A percentile compares a stretch with the other conserved stretches of the same genome.
phyloP scores from a whole-genome alignment of 2,113 vertebrate genomes.

The Oreochromis tanganicae region DNA sequence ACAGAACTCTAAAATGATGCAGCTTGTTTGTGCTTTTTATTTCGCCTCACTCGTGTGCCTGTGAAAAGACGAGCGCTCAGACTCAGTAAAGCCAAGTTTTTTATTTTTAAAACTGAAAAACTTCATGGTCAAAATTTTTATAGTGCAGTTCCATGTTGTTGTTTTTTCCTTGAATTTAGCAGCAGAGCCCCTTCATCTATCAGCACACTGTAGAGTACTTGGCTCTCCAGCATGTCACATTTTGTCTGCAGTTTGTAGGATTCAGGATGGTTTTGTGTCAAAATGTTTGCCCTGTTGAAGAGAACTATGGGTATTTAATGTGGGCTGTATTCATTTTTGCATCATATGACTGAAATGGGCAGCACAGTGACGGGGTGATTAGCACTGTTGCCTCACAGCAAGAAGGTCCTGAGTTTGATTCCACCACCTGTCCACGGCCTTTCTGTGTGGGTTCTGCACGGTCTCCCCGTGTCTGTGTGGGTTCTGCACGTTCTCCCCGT shows the following conservation, averaged over 20 bases:
- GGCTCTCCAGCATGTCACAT: background rate
- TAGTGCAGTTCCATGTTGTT: background rate
- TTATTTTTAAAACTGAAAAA: background rate
- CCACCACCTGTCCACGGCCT: background rate
- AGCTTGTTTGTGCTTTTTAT: background rate
- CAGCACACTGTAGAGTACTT: background rate
- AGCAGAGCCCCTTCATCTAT: background rate
- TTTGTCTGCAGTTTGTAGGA: background rate
- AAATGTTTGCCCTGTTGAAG: background rate
- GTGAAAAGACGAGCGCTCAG: accelerated
- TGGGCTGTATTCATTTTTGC: background rate
- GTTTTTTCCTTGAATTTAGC: background rate
- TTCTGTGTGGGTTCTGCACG: accelerated
- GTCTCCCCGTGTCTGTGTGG: background rate
- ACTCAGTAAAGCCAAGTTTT: background rate
- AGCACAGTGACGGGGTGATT: background rate
- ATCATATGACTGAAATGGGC: background rate
- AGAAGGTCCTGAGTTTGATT: background rate
- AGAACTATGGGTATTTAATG: background rate
- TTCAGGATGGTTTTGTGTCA: background rate
- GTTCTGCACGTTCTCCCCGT: background rate
- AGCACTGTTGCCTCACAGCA: background rate
- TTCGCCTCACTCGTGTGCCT: background rate
- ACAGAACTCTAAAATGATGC: accelerated
- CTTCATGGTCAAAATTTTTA: background rate